Base-by-base conservation (phyloP, 2,113 vertebrate genomes). In the Rousettus leschenaultii region DNA sequence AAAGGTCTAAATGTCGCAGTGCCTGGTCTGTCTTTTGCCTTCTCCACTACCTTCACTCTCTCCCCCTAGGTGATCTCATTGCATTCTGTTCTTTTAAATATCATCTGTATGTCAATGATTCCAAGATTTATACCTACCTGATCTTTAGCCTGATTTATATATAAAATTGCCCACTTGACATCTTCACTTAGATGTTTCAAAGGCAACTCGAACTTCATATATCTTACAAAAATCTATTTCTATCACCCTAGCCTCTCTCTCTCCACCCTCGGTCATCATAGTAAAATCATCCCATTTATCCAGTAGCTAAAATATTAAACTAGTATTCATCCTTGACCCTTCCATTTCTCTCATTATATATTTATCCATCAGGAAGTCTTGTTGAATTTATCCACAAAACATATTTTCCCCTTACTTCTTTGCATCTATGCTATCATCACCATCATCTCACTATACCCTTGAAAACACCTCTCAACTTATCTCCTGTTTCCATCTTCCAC, bases 51-150 rank as follows among this genome's bases (percentile, higher is more conserved):
- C 40, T 87, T n/a, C 3, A 35, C 9, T 71, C 28, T 70, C 35
- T 51, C 48, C 28, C 9, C 10, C 48, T 26, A 14, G 59, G 11
- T 66, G 89, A 59, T 30, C n/a, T 91, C 82, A 84, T 38, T 2
- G 5, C 48, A 48, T 55, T 40, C 18, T 7, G 19, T 57, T n/a
- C 18, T 82, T 43, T 89, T 43, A 96, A 93, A 86, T 89, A 89
- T 77, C 86, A 90, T 40, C 71, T 79, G n/a, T n/a, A 70, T 85
- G 82, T 85, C 89, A 87, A 74, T 57, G 71, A 59, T 18, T 88
- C n/a, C 53, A 40, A 88, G 75, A 91, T 96, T 90, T 88, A 61
- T 38, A 57, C 65, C 35, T 2, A 6, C 51, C 11, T 74, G 40
- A 61, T 15, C 45, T 94, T 95, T 86, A 66, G 22, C 65, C 51